Evolutionary conservation across 2,113 vertebrate genomes (phyloP).

Genomic region (Clarias batrachus): DNA sequence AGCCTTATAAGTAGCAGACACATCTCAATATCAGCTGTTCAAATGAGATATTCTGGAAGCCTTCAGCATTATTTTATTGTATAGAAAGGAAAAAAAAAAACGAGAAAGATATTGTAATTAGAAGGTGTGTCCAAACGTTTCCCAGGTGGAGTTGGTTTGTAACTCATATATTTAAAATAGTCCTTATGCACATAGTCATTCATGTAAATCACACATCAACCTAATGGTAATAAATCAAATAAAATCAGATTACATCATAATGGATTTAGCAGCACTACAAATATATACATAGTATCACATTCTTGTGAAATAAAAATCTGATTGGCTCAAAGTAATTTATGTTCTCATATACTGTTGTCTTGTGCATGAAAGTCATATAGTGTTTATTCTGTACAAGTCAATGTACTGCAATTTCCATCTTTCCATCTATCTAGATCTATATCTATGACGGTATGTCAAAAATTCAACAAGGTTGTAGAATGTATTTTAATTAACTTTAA

Average conservation of each 20-base stretch:
- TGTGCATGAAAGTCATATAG: not conserved
- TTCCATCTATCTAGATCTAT: not conserved
- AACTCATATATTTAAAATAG: not conserved
- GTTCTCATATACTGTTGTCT: not conserved
- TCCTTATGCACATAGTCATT: not conserved
- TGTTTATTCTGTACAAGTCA: not conserved
- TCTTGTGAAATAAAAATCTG: not conserved
- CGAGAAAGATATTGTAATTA: too few relatives aligned
- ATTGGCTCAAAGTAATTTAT: not conserved
- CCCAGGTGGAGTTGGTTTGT: not conserved
- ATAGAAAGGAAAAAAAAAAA: too few relatives aligned
- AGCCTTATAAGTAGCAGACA: too few relatives aligned
- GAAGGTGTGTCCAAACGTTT: too few relatives aligned
- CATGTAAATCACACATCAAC: too few relatives aligned
- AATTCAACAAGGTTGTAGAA: too few relatives aligned
- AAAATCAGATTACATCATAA: not conserved
- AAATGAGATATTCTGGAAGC: too few relatives aligned
- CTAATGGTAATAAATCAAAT: not conserved
- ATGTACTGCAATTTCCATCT: not conserved
- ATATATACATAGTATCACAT: not conserved
- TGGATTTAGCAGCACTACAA: not conserved
- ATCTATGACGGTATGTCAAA: not conserved
- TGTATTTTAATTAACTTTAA: too few relatives aligned
- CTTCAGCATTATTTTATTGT: too few relatives aligned
- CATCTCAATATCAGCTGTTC: too few relatives aligned